Evolutionary conservation across 2,888 invertebrate genomes (phyloP).

Genomic region (Dysmachus trigonus): DNA sequence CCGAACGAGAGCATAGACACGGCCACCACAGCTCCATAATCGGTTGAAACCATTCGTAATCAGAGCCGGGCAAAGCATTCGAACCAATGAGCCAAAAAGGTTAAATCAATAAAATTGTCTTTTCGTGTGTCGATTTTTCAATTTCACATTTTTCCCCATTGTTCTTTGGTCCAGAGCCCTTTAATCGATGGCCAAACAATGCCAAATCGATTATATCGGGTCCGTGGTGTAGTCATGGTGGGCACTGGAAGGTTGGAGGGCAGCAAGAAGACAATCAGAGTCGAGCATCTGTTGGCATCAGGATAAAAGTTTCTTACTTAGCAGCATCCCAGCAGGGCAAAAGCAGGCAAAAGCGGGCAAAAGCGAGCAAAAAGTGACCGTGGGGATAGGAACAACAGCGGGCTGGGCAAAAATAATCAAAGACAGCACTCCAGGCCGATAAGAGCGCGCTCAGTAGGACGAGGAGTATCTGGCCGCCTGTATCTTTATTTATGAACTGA

Average conservation of each 20-base stretch:
- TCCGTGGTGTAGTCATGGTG: background rate
- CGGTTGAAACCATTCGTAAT: background rate
- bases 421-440: conserved; percentile 27
- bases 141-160: conserved; percentile 37
- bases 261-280: conserved; percentile 35
- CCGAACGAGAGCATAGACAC: background rate
- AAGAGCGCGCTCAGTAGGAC: background rate
- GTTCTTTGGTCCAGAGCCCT: conserved; percentile 29
- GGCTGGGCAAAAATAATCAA: conserved; percentile 28
- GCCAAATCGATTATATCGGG: conserved; percentile 43
- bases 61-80: background rate
- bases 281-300: conserved; percentile 39
- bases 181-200: conserved; percentile 45
- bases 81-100: conserved; percentile 32
- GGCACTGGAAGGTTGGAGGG: conserved; percentile 15
- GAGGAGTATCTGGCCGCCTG: conserved; percentile 4
- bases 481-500: conserved; percentile 43
- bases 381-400: background rate
- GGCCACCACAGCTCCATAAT: background rate
- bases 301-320: conserved; percentile 42
- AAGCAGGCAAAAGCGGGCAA: background rate
- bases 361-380: background rate
- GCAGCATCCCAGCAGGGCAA: background rate
- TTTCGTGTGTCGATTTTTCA: conserved; percentile 41
- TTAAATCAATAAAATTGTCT: conserved; percentile 36